A percentile compares a stretch with the other conserved stretches of the same genome.
phyloP scores from a whole-genome alignment of 2,113 vertebrate species.

The Mellivora capensis region DNA sequence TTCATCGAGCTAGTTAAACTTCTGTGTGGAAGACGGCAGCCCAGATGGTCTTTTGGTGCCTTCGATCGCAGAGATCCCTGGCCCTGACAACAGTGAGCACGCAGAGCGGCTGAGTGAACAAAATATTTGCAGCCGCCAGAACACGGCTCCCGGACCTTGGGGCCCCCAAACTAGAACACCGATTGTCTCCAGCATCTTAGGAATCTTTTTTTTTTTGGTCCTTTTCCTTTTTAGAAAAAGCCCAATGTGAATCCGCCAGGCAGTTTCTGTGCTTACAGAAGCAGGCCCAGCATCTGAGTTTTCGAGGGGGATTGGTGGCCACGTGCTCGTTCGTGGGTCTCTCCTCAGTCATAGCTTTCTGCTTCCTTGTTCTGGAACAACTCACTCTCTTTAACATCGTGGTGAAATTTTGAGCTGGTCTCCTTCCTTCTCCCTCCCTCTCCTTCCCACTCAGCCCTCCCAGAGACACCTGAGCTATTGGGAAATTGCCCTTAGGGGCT shows the following conservation, averaged over 20 bases:
- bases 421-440: not conserved
- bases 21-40: slow-evolving; percentile 78
- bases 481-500: not conserved
- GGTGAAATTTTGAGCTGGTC: not conserved
- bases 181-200: not conserved
- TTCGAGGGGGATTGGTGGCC: not conserved
- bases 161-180: not conserved
- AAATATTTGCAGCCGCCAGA: slow-evolving; percentile 74
- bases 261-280: not conserved
- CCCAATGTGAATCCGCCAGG: not conserved
- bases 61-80: slow-evolving; percentile 71
- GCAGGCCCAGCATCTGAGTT: not conserved
- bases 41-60: slow-evolving; percentile 82
- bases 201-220: not conserved
- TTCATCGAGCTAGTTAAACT: slow-evolving; percentile 82
- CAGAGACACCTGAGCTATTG: not conserved
- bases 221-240: not conserved
- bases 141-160: not conserved
- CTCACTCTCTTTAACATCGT: not conserved
- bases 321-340: not conserved
- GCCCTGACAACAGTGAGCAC: slow-evolving; percentile 76
- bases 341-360: not conserved
- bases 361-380: not conserved
- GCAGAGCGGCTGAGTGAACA: slow-evolving; percentile 75
- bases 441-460: not conserved